Evolutionary conservation across 1,140 invertebrate species (phyloP).

Genomic region (Bombus terrestris): DNA sequence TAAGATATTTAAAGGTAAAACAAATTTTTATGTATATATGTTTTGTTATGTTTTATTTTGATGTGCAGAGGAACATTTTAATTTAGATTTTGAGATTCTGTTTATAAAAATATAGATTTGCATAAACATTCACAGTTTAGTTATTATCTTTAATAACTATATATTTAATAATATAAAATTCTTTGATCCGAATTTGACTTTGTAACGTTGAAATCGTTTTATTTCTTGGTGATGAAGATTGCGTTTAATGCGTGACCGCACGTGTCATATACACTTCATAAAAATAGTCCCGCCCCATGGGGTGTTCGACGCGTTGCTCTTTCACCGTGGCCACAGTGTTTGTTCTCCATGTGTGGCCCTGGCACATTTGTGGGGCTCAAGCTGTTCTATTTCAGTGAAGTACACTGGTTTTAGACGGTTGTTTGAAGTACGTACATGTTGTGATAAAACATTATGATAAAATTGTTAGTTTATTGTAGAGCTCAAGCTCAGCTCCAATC

Average conservation of each 20-base stretch:
- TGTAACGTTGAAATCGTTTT: background rate
- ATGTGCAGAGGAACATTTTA: no score
- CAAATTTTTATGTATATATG: no score
- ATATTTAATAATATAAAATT: no score
- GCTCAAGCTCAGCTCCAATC: background rate
- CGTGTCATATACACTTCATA: slow-evolving; percentile 16
- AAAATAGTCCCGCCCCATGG: slow-evolving; percentile 59
- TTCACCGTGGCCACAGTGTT: slow-evolving; percentile 32
- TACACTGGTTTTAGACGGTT: background rate
- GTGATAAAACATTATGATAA: background rate
- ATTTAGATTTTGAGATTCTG: no score
- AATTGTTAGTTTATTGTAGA: background rate
- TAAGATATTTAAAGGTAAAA: no score
- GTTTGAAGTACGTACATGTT: no score
- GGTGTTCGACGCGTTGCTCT: slow-evolving; percentile 30
- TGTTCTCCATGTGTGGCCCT: slow-evolving; percentile 38
- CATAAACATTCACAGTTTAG: no score
- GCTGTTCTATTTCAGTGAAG: slow-evolving; percentile 47
- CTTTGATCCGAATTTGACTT: slow-evolving; percentile 9
- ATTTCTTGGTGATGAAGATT: background rate
- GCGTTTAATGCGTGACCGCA: background rate
- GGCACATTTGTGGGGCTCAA: slow-evolving; percentile 24
- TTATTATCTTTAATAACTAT: no score
- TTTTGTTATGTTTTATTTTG: no score
- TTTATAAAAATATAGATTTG: no score